These are phyloP conservation scores for Hemichromis elongatus DNA, from an alignment of 2,113 vertebrate genomes.

Conservation along the genomic window DNA sequence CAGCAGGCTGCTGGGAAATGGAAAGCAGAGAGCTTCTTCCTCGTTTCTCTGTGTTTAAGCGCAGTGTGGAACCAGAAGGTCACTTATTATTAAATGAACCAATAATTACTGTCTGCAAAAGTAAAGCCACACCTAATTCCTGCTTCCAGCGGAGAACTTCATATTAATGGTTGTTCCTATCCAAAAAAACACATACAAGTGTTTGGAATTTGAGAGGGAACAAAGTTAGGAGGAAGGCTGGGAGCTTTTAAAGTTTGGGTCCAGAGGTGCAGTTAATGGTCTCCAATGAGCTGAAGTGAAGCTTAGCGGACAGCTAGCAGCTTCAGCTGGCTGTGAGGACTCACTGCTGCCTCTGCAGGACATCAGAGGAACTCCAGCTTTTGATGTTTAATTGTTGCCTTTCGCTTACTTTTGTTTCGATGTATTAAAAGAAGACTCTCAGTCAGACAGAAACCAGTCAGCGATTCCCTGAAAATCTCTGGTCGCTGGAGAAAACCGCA, in stretches of 20 bases:
- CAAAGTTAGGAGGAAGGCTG: neutral
- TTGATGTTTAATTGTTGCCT: neutral
- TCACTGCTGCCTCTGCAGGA: neutral
- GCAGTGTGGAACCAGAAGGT: accelerated
- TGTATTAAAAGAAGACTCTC: neutral
- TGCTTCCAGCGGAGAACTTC: neutral
- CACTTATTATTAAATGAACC: neutral
- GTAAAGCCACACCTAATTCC: neutral
- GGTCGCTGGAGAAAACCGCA: neutral
- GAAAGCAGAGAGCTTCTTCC: neutral
- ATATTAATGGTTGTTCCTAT: neutral
- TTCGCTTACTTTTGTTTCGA: neutral
- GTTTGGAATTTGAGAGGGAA: neutral
- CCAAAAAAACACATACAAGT: neutral
- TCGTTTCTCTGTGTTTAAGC: too few species aligned
- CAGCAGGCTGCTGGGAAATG: neutral
- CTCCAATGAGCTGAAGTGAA: neutral
- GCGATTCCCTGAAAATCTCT: neutral
- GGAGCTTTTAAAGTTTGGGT: neutral
- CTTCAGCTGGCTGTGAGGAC: neutral
- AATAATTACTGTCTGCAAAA: neutral
- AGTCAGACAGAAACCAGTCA: accelerated
- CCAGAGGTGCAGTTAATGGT: neutral
- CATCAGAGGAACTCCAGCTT: neutral
- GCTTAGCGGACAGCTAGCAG: neutral